Evolutionary conservation across 2,113 vertebrate species (phyloP).

Genomic region (Corythoichthys intestinalis): DNA sequence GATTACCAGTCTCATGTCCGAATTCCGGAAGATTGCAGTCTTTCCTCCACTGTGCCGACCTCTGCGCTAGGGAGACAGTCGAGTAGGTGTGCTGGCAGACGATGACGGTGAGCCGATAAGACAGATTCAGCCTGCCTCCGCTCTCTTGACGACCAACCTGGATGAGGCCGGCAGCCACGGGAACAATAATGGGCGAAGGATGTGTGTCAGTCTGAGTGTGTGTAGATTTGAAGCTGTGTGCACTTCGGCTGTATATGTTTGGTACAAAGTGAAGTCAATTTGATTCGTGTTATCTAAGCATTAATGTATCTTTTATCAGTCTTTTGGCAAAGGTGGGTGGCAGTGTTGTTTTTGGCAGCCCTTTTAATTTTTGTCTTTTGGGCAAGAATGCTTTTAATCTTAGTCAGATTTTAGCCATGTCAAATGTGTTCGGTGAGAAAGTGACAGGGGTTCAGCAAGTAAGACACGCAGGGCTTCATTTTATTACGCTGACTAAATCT

Average conservation of each 20-base stretch:
- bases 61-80: slow-evolving; percentile 36
- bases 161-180: slow-evolving; percentile 51
- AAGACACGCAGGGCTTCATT: too few species aligned
- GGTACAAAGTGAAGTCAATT: background rate
- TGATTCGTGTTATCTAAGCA: background rate
- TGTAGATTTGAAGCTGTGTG: background rate
- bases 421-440: too few species aligned
- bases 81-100: slow-evolving; percentile 57
- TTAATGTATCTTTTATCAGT: background rate
- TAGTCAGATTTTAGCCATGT: too few species aligned
- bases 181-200: slow-evolving; percentile 54
- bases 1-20: slow-evolving; percentile 35
- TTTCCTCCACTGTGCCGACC: slow-evolving; percentile 30
- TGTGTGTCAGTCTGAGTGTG: background rate
- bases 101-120: slow-evolving; percentile 53
- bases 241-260: slow-evolving; percentile 15
- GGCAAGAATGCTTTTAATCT: too few species aligned
- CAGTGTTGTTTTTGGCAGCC: too few species aligned
- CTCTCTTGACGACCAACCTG: slow-evolving; percentile 53
- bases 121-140: slow-evolving; percentile 61
- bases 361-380: too few species aligned
- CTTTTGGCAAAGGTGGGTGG: background rate
- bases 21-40: slow-evolving; percentile 43
- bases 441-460: too few species aligned
- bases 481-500: too few species aligned